Conservation (phyloP, 1,140 invertebrate genomes). For the Drosophila nigrodunni region DNA sequence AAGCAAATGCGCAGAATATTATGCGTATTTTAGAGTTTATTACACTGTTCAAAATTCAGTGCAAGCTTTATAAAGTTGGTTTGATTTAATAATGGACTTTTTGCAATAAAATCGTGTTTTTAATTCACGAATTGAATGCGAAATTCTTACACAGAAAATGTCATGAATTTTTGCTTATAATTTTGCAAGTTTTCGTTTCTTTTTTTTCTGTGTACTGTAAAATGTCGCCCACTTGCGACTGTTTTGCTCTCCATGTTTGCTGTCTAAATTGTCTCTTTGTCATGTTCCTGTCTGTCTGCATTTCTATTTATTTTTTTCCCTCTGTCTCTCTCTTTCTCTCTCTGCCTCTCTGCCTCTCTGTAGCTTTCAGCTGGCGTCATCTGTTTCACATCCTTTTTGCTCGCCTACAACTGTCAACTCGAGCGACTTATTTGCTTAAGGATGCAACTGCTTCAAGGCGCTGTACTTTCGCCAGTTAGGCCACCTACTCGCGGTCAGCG, state of each 20-base stretch:
- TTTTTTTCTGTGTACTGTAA: too few species aligned
- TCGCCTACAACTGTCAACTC: conserved; percentile 47
- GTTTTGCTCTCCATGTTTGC: conserved; percentile 21
- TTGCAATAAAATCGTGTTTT: too few species aligned
- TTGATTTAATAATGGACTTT: too few species aligned
- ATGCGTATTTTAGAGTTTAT: not conserved
- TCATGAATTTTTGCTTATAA: too few species aligned
- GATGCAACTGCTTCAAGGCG: conserved; percentile 41
- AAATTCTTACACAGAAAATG: not conserved
- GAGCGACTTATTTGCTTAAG: conserved; percentile 56
- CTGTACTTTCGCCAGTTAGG: conserved; percentile 28
- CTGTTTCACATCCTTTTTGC: conserved; percentile 19
- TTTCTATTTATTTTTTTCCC: not conserved
- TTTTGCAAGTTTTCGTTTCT: too few species aligned
- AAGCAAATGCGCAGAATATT: conserved; percentile 10
- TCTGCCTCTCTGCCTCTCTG: conserved; percentile 5
- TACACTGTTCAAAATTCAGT: too few species aligned
- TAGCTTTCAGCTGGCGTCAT: conserved; percentile 10
- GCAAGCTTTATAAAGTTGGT: too few species aligned
- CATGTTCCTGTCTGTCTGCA: conserved; percentile 10
- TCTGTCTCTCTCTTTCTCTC: conserved; percentile 12
- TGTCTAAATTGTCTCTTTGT: conserved; percentile 20
- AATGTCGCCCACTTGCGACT: conserved; percentile 7
- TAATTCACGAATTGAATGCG: too few species aligned
- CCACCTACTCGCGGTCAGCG: conserved; percentile 49